Percentiles rank a stretch among this genome's conserved stretches.
phyloP scores from a whole-genome alignment of 1,140 invertebrate genomes.

The Pseudomyrmex flavicornis region DNA sequence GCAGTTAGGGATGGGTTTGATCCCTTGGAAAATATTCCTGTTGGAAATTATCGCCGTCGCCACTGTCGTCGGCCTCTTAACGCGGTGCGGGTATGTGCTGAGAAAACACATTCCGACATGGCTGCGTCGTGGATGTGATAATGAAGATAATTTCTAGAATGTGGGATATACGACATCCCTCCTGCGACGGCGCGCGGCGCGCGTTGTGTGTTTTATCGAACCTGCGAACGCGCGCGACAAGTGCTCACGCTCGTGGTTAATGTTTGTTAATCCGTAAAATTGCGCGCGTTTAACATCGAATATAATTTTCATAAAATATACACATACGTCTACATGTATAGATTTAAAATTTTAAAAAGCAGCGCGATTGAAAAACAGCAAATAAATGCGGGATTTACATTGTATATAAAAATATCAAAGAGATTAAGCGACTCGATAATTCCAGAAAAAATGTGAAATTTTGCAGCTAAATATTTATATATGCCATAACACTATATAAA shows the following conservation, averaged over 20 bases:
- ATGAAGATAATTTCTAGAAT: constrained; percentile 51
- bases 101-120: constrained; percentile 46
- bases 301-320: not conserved
- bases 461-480: too few species aligned
- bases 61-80: constrained; percentile 35
- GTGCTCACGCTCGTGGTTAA: constrained; percentile 21
- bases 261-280: constrained; percentile 20
- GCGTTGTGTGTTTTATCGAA: constrained; percentile 17
- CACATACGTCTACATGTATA: not conserved
- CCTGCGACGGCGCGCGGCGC: not conserved
- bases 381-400: not conserved
- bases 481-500: too few species aligned
- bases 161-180: not conserved
- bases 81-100: constrained; percentile 17
- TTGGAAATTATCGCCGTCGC: constrained; percentile 51
- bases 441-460: too few species aligned
- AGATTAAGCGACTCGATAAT: too few species aligned
- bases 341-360: not conserved
- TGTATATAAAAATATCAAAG: not conserved
- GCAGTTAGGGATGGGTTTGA: constrained; percentile 31
- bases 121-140: constrained; percentile 10
- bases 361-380: not conserved
- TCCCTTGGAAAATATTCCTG: constrained; percentile 32
- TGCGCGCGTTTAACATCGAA: constrained; percentile 1
- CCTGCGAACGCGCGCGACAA: constrained; percentile 19